A percentile compares a stretch with the other conserved stretches of the same genome.
Conservation (phyloP, 2,113 vertebrate species). For the Ginglymostoma cirratum region DNA sequence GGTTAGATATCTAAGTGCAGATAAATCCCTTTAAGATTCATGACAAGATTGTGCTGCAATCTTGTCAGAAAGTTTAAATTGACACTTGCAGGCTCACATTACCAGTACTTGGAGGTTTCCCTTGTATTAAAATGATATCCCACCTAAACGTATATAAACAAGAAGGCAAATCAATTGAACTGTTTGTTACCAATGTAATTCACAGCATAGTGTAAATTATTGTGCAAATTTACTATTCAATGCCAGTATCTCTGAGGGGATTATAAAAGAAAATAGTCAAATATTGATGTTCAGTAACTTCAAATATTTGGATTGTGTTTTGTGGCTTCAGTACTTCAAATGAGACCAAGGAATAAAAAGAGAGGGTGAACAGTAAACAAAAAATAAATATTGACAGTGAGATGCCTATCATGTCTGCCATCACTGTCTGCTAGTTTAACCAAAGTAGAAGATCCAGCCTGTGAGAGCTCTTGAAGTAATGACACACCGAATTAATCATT, state of each 20-base stretch:
- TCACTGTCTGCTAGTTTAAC: constrained; percentile 31
- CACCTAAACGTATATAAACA: constrained; percentile 36
- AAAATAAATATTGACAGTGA: constrained; percentile 36
- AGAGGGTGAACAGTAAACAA: constrained; percentile 36
- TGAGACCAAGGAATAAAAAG: constrained; percentile 38
- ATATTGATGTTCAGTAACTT: constrained; percentile 38
- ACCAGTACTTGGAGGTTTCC: not conserved
- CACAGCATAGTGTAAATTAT: constrained; percentile 37
- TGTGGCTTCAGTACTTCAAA: constrained; percentile 37
- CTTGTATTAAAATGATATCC: constrained; percentile 35
- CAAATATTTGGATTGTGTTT: constrained; percentile 38
- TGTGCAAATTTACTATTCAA: constrained; percentile 38
- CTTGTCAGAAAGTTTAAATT: constrained; percentile 16
- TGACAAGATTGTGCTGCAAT: not conserved
- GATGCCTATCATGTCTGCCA: constrained; percentile 37
- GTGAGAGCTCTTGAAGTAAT: not conserved
- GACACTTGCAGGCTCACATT: constrained; percentile 18
- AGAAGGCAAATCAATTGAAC: constrained; percentile 36
- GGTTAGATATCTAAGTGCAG: not conserved
- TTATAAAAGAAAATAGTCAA: constrained; percentile 38
- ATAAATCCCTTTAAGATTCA: constrained; percentile 12
- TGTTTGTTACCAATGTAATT: constrained; percentile 38
- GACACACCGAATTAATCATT: not conserved
- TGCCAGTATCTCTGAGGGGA: constrained; percentile 37
- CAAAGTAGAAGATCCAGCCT: not conserved